phyloP scores from a whole-genome alignment of 2,113 vertebrate species.

The Pseudois nayaur region DNA sequence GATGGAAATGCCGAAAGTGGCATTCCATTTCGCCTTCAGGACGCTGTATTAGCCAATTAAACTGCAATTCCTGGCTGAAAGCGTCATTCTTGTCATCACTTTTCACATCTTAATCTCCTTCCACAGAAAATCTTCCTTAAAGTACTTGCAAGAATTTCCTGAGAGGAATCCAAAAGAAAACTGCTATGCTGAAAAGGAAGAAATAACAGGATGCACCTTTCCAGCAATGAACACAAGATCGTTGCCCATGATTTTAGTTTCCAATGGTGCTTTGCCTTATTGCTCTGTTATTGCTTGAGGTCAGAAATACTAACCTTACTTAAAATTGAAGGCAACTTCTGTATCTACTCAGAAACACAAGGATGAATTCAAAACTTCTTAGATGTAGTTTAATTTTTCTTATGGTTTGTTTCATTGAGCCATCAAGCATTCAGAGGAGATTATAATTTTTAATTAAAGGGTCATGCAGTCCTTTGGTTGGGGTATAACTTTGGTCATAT shows the following conservation, averaged over 20 bases:
- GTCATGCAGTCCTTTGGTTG: not conserved
- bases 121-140: not conserved
- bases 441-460: not conserved
- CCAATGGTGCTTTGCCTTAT: not conserved
- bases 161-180: not conserved
- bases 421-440: not conserved
- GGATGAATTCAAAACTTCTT: not conserved
- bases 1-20: not conserved
- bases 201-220: not conserved
- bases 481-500: not conserved
- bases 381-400: not conserved
- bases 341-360: not conserved
- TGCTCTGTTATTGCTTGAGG: not conserved
- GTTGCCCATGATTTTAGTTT: not conserved
- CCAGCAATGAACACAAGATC: not conserved
- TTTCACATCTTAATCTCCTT: constrained; percentile 29
- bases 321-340: not conserved
- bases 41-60: not conserved
- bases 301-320: not conserved
- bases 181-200: not conserved
- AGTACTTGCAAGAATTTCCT: not conserved
- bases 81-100: not conserved
- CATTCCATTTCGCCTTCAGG: accelerated
- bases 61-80: not conserved
- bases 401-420: not conserved